phyloP scores from a whole-genome alignment of 2,113 vertebrate species.

The Colinus virginianus region DNA sequence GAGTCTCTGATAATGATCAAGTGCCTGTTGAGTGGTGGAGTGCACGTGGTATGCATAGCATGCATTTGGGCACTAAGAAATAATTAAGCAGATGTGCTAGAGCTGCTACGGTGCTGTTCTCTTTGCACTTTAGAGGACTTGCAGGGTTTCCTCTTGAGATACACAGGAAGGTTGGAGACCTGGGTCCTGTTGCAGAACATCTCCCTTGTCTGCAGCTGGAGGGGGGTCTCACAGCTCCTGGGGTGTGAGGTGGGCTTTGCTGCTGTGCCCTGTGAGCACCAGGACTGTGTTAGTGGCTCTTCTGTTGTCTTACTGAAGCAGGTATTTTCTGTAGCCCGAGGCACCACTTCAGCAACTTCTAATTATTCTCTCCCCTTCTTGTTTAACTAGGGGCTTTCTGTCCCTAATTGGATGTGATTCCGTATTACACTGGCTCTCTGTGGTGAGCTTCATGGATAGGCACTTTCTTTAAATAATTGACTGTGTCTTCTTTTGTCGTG shows the following conservation, averaged over 20 bases:
- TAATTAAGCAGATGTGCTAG: not conserved
- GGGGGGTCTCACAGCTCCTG: not conserved
- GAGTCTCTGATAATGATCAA: not conserved
- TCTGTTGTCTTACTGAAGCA: not conserved
- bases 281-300: not conserved
- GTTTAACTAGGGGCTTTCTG: not conserved
- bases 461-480: not conserved
- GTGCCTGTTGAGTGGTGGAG: not conserved
- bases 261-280: fast-evolving
- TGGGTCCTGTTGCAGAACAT: not conserved
- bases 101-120: not conserved
- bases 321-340: not conserved
- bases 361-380: not conserved
- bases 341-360: not conserved
- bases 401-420: not conserved
- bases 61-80: not conserved
- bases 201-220: not conserved
- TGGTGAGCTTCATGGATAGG: not conserved
- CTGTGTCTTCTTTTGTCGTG: not conserved
- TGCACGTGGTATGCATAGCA: not conserved
- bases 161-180: not conserved
- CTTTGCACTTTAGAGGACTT: not conserved
- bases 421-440: fast-evolving
- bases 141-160: not conserved
- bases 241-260: not conserved